Conservation (phyloP, 37 sponge, comb jelly and placozoan genomes). For the Oopsacas minuta region DNA sequence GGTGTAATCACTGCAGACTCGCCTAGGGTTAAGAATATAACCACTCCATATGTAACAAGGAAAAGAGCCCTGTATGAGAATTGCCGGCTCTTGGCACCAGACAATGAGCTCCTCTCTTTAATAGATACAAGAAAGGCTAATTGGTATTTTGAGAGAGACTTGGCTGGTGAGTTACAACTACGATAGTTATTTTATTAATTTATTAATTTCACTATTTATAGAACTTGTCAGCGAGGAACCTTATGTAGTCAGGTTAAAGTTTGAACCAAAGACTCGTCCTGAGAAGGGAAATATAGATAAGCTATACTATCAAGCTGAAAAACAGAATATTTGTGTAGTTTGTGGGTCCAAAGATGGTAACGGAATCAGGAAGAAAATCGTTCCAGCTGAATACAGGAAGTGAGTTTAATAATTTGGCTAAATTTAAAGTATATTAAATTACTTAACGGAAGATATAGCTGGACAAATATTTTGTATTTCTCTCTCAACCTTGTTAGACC, state of each 20-base stretch:
- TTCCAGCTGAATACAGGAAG: slow-evolving; percentile 75
- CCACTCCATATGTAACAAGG: slow-evolving; percentile 28
- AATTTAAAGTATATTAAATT: background rate
- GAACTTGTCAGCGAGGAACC: slow-evolving; percentile 45
- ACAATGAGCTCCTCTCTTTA: slow-evolving; percentile 52
- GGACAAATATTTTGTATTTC: slow-evolving; percentile 45
- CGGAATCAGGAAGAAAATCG: slow-evolving; percentile 61
- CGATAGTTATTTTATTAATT: background rate
- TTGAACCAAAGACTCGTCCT: slow-evolving; percentile 68
- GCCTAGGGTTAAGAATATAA: too few species aligned
- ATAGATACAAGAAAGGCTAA: slow-evolving; percentile 52
- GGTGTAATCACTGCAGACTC: too few species aligned
- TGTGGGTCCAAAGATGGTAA: slow-evolving; percentile 36
- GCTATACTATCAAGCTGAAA: slow-evolving; percentile 53
- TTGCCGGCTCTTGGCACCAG: slow-evolving; percentile 60
- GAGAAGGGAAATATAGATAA: slow-evolving; percentile 27
- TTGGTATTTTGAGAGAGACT: slow-evolving; percentile 53
- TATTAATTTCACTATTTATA: too few species aligned
- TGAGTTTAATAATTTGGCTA: slow-evolving; percentile 18
- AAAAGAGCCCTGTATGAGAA: slow-evolving; percentile 56
- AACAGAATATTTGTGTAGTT: slow-evolving; percentile 66
- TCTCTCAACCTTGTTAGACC: slow-evolving; percentile 28
- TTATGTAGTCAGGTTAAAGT: slow-evolving; percentile 37
- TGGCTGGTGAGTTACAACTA: slow-evolving; percentile 36
- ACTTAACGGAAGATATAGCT: background rate